phyloP scores from a whole-genome alignment of 1,140 invertebrate species.

The Agrypnia vestita region DNA sequence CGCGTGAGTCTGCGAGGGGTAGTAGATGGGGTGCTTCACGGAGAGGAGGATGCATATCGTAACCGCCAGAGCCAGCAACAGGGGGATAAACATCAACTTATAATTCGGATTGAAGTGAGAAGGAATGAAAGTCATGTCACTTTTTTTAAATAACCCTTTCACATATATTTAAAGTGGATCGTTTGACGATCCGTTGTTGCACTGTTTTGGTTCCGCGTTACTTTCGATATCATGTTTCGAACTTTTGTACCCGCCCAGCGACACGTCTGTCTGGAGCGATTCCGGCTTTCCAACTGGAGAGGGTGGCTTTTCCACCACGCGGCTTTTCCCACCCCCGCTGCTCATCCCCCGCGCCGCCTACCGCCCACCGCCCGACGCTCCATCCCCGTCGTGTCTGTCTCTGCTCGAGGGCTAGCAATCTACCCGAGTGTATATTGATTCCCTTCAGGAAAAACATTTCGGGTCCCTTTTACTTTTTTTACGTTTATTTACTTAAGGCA shows the following conservation, averaged over 20 bases:
- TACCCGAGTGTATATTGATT: conserved; percentile 59
- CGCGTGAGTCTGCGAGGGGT: conserved; percentile 51
- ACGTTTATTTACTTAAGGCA: conserved; percentile 53
- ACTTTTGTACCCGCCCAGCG: conserved; percentile 6
- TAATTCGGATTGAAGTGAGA: conserved; percentile 57
- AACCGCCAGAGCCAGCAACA: conserved; percentile 55
- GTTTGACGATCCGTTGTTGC: conserved; percentile 10
- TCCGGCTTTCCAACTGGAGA: conserved; percentile 51
- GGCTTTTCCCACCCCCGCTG: background rate
- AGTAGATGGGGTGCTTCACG: conserved; percentile 58
- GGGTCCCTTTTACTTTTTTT: conserved; percentile 42
- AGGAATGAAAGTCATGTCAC: conserved; percentile 60
- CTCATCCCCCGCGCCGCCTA: background rate
- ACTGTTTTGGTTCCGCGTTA: conserved; percentile 43
- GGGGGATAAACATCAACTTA: conserved; percentile 58
- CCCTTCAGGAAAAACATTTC: conserved; percentile 54
- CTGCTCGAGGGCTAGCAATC: conserved; percentile 45
- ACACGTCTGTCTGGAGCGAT: conserved; percentile 34
- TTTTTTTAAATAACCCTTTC: conserved; percentile 21
- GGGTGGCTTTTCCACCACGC: conserved; percentile 41
- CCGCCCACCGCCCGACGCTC: conserved; percentile 2
- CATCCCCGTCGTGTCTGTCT: conserved; percentile 42
- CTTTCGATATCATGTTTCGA: conserved; percentile 51
- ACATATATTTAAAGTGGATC: conserved; percentile 41
- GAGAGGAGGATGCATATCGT: conserved; percentile 58